These are phyloP conservation scores for Trichacis sp. DNA, from an alignment of 2,888 invertebrate genomes.

Conservation along the genomic window DNA sequence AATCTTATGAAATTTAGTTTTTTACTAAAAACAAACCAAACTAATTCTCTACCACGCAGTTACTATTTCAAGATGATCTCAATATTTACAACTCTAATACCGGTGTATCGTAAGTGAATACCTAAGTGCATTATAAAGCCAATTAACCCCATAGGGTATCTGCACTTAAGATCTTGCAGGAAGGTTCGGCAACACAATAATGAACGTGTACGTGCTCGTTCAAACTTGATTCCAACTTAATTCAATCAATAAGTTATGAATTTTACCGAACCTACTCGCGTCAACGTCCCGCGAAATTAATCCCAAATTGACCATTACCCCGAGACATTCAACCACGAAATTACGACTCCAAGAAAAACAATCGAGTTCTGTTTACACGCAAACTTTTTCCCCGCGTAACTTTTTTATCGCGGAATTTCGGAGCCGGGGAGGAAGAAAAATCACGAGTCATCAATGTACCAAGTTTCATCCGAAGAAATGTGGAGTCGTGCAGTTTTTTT, in stretches of 20 bases:
- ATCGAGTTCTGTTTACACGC: not conserved
- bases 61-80: conserved; percentile 7
- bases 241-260: conserved; percentile 14
- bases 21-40: too few species aligned
- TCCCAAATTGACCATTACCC: not conserved
- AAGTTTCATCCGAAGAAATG: conserved; percentile 37
- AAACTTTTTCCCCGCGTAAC: not conserved
- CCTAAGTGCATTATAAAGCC: conserved; percentile 27
- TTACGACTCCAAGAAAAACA: not conserved
- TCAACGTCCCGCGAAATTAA: not conserved
- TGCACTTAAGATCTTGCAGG: conserved; percentile 14
- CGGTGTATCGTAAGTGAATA: conserved; percentile 25
- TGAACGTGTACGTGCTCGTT: conserved; percentile 17
- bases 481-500: conserved; percentile 28
- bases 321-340: not conserved
- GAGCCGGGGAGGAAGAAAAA: conserved; percentile 28
- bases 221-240: conserved; percentile 15
- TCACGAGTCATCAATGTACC: conserved; percentile 41
- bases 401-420: conserved; percentile 2
- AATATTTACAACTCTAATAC: conserved; percentile 23
- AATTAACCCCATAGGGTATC: conserved; percentile 27
- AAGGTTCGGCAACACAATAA: conserved; percentile 27
- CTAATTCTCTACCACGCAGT: too few species aligned
- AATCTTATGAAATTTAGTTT: not conserved
- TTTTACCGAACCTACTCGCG: not conserved